Evolutionary conservation across 2,888 invertebrate genomes (phyloP), one percentile per base, ranked within the genome.

Genomic region (Spilosoma lubricipeda): DNA sequence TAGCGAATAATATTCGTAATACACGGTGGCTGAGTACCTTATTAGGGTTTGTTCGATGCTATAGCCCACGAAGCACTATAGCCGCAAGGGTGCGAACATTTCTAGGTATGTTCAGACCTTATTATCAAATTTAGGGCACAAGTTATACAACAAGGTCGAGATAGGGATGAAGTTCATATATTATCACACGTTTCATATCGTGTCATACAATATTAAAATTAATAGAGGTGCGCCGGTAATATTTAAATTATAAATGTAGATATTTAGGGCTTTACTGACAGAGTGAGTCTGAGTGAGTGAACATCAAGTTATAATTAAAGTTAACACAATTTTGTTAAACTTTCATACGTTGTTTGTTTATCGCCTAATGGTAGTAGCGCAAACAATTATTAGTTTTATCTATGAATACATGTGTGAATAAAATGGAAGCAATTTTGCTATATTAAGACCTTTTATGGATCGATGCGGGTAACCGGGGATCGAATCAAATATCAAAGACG

Each of bases 1-100:
- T 68, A 71, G 56, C 52, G 63, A 45, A 74, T 48, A 70, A 74
- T 75, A 73, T 79, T 77, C 72, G 73, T 79, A 81, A 79, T 81
- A 79, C 68, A 77, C 65, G 64, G 36, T 71, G 67, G 23, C 72
- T 75, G 70, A 42, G 56, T 27, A 64, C 70, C 74, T 82, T 80
- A 84, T 80, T 85, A 76, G 74, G 69, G 69, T 67, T 77, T 74
- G 74, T 80, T 73, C 67, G 13, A 65, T 63, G 67, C 71, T 73
- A 70, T 68, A 45, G 64, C 48, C 30, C n/a, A n/a, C n/a, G n/a
- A n/a, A n/a, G n/a, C n/a, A n/a, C n/a, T n/a, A n/a, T n/a, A 45
- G 64, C 48, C 30, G 48, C 64, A 45, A n/a, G 67, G 69, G 67
- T 65, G 33, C n/a, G 52, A 52, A 45, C 65, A 67, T 71, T 27